These are phyloP conservation scores for Melieria crassipennis DNA, from an alignment of 2,888 invertebrate genomes.

Conservation along the genomic window DNA sequence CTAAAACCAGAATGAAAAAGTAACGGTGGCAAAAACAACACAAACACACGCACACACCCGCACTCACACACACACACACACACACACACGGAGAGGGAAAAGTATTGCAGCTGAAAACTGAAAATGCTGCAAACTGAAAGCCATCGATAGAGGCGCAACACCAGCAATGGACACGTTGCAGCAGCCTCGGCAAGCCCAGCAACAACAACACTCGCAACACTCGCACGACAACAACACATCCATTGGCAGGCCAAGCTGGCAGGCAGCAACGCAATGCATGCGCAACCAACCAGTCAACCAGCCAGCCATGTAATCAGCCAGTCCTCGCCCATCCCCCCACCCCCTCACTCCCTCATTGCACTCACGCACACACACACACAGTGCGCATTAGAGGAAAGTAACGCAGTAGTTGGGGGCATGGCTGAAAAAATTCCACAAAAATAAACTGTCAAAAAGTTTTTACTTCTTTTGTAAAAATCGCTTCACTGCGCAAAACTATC, in stretches of 20 bases:
- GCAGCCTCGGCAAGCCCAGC: background rate
- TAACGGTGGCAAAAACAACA: background rate
- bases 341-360: background rate
- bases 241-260: too few species aligned
- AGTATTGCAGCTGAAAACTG: background rate
- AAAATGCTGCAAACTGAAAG: slow-evolving; percentile 18
- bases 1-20: too few species aligned
- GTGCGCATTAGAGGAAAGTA: slow-evolving; percentile 23
- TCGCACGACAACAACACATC: too few species aligned
- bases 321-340: background rate
- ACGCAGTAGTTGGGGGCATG: slow-evolving; percentile 5
- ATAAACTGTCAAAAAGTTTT: slow-evolving; percentile 20
- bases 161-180: slow-evolving; percentile 14
- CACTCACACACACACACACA: slow-evolving; percentile 1
- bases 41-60: background rate
- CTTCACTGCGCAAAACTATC: slow-evolving; percentile 19
- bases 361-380: slow-evolving; percentile 9
- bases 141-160: slow-evolving; percentile 18
- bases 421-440: background rate
- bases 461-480: background rate
- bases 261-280: background rate
- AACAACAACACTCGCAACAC: too few species aligned
- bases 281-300: background rate
- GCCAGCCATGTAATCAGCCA: background rate
- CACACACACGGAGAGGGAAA: slow-evolving; percentile 2